These are phyloP conservation scores for Xiphophorus couchianus DNA, from an alignment of 2,113 vertebrate genomes.

Conservation along the genomic window DNA sequence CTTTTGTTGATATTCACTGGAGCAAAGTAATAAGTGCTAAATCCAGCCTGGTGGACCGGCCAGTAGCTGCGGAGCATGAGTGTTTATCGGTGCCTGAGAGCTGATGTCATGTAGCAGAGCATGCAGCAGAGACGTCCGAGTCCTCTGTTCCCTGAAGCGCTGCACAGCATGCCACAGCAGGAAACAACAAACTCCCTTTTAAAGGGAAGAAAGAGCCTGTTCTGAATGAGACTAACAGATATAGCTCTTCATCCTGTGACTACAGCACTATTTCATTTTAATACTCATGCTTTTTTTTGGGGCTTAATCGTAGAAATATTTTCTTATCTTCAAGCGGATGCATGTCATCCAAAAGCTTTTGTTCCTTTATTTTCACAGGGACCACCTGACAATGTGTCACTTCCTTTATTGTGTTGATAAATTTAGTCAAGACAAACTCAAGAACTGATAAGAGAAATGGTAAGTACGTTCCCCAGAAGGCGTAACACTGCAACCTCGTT, in stretches of 20 bases:
- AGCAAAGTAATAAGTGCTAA: constrained; percentile 16
- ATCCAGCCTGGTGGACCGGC: constrained; percentile 31
- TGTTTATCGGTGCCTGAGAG: constrained; percentile 62
- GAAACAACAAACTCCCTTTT: background rate
- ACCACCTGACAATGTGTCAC: background rate
- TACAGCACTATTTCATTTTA: background rate
- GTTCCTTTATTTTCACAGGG: fast-evolving
- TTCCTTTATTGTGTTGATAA: background rate
- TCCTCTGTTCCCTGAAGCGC: constrained; percentile 10
- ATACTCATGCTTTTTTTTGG: background rate
- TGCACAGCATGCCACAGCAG: background rate
- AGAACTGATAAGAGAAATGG: no score
- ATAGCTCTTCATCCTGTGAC: background rate
- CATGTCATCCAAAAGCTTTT: background rate
- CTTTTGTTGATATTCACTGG: constrained; percentile 13
- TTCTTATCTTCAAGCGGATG: background rate
- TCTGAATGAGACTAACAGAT: background rate
- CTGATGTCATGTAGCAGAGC: constrained; percentile 54
- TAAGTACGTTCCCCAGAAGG: background rate
- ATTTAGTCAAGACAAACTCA: background rate
- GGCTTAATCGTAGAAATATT: background rate
- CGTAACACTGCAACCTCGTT: fast-evolving
- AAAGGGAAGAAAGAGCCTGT: background rate
- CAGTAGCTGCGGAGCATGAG: constrained; percentile 32
- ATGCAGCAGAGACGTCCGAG: constrained; percentile 18